These are phyloP conservation scores for Vireo altiloquus DNA, from an alignment of 2,113 vertebrate species.

Conservation along the genomic window DNA sequence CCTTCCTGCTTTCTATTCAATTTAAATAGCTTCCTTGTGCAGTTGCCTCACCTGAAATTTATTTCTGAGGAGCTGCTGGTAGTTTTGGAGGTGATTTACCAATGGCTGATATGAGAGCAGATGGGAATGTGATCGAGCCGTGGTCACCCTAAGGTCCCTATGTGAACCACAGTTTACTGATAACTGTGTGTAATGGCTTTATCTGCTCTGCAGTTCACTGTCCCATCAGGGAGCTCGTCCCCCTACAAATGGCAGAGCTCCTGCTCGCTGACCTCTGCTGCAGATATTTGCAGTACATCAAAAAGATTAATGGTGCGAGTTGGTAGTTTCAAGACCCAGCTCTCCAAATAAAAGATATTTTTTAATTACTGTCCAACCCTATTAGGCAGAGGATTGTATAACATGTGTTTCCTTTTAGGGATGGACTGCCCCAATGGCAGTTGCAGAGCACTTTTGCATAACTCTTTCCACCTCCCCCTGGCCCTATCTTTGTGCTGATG, in stretches of 20 bases:
- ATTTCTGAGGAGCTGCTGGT: not conserved
- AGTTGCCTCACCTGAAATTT: not conserved
- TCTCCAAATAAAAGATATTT: constrained; percentile 69
- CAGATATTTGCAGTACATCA: constrained; percentile 60
- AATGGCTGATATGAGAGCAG: not conserved
- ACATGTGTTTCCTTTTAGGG: constrained; percentile 70
- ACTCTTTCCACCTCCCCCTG: constrained; percentile 21
- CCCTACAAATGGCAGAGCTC: constrained; percentile 1
- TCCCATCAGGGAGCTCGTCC: not conserved
- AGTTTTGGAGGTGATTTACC: not conserved
- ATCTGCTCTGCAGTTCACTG: not conserved
- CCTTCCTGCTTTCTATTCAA: not conserved
- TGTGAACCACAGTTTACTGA: not conserved
- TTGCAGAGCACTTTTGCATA: constrained; percentile 31
- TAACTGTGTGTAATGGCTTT: not conserved
- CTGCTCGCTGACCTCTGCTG: constrained; percentile 37
- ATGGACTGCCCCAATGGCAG: constrained; percentile 48
- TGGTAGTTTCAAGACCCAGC: constrained; percentile 66
- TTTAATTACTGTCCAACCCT: constrained; percentile 69
- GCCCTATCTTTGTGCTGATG: constrained; percentile 52
- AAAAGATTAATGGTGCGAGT: constrained; percentile 54
- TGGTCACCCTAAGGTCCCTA: not conserved
- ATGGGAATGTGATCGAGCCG: not conserved
- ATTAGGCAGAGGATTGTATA: constrained; percentile 40
- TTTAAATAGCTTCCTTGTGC: not conserved